Evolutionary conservation across 1,140 invertebrate genomes (phyloP).

Genomic region (Leptinotarsa undecemlineata): DNA sequence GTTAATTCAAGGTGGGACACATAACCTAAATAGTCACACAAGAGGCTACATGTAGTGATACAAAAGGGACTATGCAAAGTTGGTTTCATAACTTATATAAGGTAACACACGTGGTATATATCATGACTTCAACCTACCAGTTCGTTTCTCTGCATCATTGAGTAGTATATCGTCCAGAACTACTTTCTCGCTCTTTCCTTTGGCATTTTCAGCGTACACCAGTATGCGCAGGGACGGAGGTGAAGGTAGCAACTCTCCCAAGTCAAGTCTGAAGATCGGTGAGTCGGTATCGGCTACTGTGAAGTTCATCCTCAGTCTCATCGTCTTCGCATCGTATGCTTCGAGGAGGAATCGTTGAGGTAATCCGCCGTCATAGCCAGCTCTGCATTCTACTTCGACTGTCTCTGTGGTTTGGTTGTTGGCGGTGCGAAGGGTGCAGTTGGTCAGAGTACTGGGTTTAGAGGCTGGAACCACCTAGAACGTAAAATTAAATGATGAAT

Average conservation of each 20-base stretch:
- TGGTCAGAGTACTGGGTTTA: slow-evolving; percentile 77
- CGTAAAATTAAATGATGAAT: too few relatives aligned
- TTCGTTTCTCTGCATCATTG: slow-evolving; percentile 82
- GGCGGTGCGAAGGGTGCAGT: slow-evolving; percentile 78
- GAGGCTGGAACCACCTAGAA: slow-evolving; percentile 54
- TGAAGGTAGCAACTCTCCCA: slow-evolving; percentile 53
- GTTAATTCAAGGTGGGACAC: too few relatives aligned
- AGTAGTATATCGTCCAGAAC: slow-evolving; percentile 83
- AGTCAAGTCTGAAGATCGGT: slow-evolving; percentile 69
- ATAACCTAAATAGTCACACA: too few relatives aligned
- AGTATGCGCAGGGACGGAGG: slow-evolving; percentile 70
- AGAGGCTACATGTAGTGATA: too few relatives aligned
- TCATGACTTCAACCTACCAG: slow-evolving; percentile 63
- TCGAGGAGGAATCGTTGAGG: slow-evolving; percentile 81
- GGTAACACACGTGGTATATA: too few relatives aligned
- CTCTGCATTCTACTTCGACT: slow-evolving; percentile 73
- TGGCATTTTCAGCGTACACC: slow-evolving; percentile 84
- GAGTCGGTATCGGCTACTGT: slow-evolving; percentile 55
- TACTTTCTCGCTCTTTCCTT: slow-evolving; percentile 80
- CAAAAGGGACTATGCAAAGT: too few relatives aligned
- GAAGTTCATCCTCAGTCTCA: slow-evolving; percentile 68
- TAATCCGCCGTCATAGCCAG: slow-evolving; percentile 83
- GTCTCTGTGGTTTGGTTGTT: slow-evolving; percentile 71
- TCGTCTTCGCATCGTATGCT: slow-evolving; percentile 73
- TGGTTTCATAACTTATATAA: too few relatives aligned